Percentiles rank a stretch among this genome's conserved stretches.
phyloP scores from a whole-genome alignment of 2,888 invertebrate species.

The Euplexia lucipara region DNA sequence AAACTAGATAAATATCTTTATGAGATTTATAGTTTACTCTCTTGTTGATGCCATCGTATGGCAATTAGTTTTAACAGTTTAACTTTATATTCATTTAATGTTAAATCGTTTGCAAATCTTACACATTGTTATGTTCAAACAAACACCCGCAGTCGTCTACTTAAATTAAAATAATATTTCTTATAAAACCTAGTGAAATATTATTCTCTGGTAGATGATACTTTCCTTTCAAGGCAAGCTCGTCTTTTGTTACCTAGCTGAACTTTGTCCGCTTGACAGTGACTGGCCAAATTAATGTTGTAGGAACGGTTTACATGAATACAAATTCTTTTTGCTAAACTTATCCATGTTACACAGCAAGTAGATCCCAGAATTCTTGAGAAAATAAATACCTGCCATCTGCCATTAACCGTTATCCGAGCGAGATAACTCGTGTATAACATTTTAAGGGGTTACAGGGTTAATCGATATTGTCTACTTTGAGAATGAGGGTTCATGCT shows the following conservation, averaged over 20 bases:
- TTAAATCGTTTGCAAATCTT: background rate
- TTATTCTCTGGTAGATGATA: constrained; percentile 7
- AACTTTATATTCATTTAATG: constrained; percentile 1
- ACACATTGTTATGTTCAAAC: background rate
- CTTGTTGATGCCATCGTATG: constrained; percentile 26
- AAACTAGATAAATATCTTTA: constrained; percentile 57
- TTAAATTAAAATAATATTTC: constrained; percentile 8
- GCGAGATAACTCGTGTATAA: constrained; percentile 16
- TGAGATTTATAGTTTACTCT: constrained; percentile 54
- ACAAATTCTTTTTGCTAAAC: constrained; percentile 3
- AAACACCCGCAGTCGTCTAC: background rate
- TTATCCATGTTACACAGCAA: constrained; percentile 2
- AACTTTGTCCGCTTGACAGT: constrained; percentile 23
- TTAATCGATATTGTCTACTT: constrained; percentile 25
- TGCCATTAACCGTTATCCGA: constrained; percentile 21
- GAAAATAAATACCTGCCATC: constrained; percentile 13
- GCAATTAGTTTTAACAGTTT: constrained; percentile 20
- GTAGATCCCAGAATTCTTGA: constrained; percentile 8
- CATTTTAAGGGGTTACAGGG: constrained; percentile 8
- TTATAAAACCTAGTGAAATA: background rate
- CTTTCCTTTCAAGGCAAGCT: constrained; percentile 2
- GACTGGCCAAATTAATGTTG: constrained; percentile 4
- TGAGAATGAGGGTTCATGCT: constrained; percentile 13
- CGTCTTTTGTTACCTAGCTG: background rate
- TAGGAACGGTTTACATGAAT: constrained; percentile 1